Evolutionary conservation across 1,140 invertebrate genomes (phyloP), one percentile per base, ranked within the genome.

Genomic region (Stegodyphus dumicola): DNA sequence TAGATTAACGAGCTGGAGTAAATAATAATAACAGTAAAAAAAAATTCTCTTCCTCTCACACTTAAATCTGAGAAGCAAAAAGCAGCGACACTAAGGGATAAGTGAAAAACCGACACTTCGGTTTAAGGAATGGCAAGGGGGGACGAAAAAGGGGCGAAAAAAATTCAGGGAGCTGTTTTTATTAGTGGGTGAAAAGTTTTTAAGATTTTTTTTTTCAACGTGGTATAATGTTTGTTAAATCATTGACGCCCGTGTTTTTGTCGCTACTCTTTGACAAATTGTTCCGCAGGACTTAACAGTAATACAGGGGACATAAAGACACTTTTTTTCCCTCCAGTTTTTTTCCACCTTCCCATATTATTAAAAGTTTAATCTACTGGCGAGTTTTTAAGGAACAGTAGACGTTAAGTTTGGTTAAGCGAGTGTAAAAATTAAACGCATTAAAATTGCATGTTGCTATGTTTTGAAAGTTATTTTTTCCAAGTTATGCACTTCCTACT

Each of bases 1-100:
- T 83, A 83, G 80, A 83, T 83, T 83, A 83, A 83, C 80, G 80
- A 83, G 80, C 48, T 75, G 11, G 80, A 56, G 71, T 83, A 83
- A 83, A 83, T 83, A 83, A 83, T 66, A 73, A 49, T 49, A 73
- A 69, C 17, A 53, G 48, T 52, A 75, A 75, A 75, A 33, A 79
- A 67, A 69, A 69, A 65, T 7, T n/a, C 56, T n/a, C 17, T 60
- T 60, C 15, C 65, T 75, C 73, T 67, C 77, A 67, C 69, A 80
- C 77, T 80, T 80, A 71, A 80, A 80, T 60, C 77, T 56, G 60
- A 80, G 71, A 54, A 69, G 52, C 51, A 74, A 80, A 80, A 80
- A 70, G 54, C 77, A 60, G n/a, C 67, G 67, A 71, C 77, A 71
- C 77, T 71, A 71, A 71, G 77, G 77, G 65, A 78, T 78, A 78